phyloP scores from a whole-genome alignment of 2,113 vertebrate species.

The Zosterops lateralis region DNA sequence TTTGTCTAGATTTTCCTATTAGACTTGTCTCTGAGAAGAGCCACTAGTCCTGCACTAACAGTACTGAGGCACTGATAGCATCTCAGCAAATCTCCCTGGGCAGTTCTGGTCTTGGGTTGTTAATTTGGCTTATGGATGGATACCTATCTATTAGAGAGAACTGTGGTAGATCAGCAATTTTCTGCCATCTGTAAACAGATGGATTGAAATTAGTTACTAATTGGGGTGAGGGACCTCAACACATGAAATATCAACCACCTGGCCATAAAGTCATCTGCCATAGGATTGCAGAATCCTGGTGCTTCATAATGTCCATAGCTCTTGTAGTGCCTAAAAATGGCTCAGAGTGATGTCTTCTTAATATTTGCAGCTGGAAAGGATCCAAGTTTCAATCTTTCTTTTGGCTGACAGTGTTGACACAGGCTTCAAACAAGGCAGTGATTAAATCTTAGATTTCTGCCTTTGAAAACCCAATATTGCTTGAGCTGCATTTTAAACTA shows the following conservation, averaged over 20 bases:
- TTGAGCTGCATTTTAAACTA: not conserved
- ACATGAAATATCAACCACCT: not conserved
- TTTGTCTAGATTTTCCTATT: not conserved
- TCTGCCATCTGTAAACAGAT: not conserved
- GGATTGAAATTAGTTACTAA: not conserved
- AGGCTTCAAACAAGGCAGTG: not conserved
- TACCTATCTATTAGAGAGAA: not conserved
- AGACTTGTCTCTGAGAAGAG: not conserved
- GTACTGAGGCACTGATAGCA: not conserved
- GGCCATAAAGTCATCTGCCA: not conserved
- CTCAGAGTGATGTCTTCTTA: not conserved
- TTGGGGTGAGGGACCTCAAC: not conserved
- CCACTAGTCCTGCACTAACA: not conserved
- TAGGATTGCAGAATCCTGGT: not conserved
- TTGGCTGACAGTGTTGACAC: not conserved
- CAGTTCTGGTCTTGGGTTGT: not conserved
- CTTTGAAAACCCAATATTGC: not conserved
- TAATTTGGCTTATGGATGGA: not conserved
- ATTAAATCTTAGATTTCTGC: not conserved
- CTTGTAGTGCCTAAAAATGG: not conserved
- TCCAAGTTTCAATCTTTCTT: not conserved
- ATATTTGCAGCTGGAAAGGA: not conserved
- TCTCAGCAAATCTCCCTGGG: not conserved
- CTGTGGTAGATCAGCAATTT: not conserved
- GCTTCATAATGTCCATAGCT: not conserved